Evolutionary conservation across 2,888 invertebrate species (phyloP).

Genomic region (Thereva unica): DNA sequence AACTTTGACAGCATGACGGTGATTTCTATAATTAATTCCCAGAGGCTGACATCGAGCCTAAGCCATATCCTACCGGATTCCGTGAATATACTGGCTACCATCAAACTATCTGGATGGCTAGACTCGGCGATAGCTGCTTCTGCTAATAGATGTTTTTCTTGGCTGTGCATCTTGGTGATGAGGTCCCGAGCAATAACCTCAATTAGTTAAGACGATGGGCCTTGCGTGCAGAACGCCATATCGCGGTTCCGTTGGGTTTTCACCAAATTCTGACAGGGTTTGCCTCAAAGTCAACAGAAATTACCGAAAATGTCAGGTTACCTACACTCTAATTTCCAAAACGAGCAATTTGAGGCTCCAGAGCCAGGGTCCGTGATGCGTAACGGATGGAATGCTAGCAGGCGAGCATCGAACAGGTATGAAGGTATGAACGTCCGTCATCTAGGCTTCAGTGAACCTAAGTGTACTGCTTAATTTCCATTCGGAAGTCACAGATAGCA

Average conservation of each 20-base stretch:
- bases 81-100: too few species aligned
- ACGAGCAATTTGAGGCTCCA: conserved; percentile 27
- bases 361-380: conserved; percentile 19
- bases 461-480: neutral
- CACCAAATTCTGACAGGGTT: conserved; percentile 28
- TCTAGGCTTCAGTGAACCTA: conserved; percentile 20
- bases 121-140: too few species aligned
- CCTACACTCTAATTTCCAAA: conserved; percentile 32
- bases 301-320: conserved; percentile 33
- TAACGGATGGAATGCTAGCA: conserved; percentile 22
- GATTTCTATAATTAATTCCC: conserved; percentile 30
- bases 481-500: conserved; percentile 8
- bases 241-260: conserved; percentile 27
- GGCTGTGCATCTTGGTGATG: too few species aligned
- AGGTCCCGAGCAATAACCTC: conserved; percentile 23
- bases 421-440: conserved; percentile 24
- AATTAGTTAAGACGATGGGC: conserved; percentile 20
- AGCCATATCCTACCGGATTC: too few species aligned
- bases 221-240: conserved; percentile 32
- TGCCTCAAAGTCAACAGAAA: conserved; percentile 29
- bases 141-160: too few species aligned
- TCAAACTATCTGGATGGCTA: too few species aligned
- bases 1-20: conserved; percentile 13
- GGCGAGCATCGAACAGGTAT: conserved; percentile 23
- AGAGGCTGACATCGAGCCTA: conserved; percentile 8